Conservation (phyloP, 2,888 invertebrate genomes). For the Eupsilia transversa region DNA sequence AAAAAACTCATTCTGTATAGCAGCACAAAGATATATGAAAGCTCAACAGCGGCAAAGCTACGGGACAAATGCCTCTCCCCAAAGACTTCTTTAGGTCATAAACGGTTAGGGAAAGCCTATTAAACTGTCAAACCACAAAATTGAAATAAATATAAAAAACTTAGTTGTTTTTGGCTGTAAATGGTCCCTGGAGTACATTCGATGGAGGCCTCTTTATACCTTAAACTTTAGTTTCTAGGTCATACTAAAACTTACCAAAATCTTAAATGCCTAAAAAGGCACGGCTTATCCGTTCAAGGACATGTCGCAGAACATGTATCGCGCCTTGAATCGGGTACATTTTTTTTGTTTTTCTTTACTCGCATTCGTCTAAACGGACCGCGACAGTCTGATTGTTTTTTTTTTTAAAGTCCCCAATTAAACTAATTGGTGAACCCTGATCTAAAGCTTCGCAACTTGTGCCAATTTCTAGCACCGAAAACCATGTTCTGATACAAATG, state of each 20-base stretch:
- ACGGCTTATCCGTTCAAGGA: background rate
- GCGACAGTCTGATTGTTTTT: too few species aligned
- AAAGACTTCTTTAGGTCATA: background rate
- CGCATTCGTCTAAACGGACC: too few species aligned
- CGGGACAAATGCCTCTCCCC: background rate
- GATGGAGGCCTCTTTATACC: background rate
- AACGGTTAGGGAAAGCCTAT: background rate
- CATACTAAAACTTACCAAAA: background rate
- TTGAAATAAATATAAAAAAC: slow-evolving; percentile 10
- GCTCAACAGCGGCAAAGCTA: background rate
- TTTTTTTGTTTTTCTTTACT: too few species aligned
- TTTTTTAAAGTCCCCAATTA: too few species aligned
- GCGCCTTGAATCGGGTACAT: too few species aligned
- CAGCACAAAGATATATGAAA: background rate
- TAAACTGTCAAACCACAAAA: slow-evolving; percentile 33
- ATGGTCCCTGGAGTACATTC: slow-evolving; percentile 5
- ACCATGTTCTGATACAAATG: background rate
- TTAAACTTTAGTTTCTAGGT: slow-evolving; percentile 8
- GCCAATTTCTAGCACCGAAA: background rate
- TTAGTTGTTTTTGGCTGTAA: background rate
- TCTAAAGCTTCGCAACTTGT: background rate
- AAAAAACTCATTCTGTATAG: background rate
- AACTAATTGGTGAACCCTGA: too few species aligned
- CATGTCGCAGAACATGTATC: background rate
- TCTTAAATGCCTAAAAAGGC: background rate